A percentile compares a stretch with the other conserved stretches of the same genome.
These are phyloP conservation scores for Lepus americanus DNA, from an alignment of 2,113 vertebrate species.

Conservation along the genomic window DNA sequence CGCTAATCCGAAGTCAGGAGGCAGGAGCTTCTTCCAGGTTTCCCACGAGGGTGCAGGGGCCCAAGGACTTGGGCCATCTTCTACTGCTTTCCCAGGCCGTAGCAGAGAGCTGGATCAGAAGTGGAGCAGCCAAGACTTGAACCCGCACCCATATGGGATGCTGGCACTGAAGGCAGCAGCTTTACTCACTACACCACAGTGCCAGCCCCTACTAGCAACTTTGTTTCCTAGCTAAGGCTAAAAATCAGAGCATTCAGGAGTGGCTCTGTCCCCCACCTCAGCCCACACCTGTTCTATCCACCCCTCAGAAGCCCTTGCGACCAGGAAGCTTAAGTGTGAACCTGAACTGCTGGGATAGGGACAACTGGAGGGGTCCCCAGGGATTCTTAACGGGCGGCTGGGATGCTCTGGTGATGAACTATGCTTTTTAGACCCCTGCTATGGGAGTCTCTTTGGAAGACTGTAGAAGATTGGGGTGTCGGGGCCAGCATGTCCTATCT, in stretches of 20 bases:
- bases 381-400: neutral
- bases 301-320: neutral
- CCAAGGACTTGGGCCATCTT: too few species aligned
- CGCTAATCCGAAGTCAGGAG: too few species aligned
- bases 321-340: slow-evolving; percentile 34
- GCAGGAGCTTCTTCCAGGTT: too few species aligned
- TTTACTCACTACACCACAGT: too few species aligned
- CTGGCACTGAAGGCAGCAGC: too few species aligned
- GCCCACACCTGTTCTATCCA: slow-evolving; percentile 43
- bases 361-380: neutral
- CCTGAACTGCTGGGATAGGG: slow-evolving; percentile 22
- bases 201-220: neutral
- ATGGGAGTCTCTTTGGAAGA: neutral
- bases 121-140: too few species aligned
- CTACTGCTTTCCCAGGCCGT: too few species aligned
- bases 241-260: slow-evolving; percentile 34
- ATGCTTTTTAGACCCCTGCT: neutral
- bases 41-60: too few species aligned
- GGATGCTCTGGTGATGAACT: slow-evolving; percentile 12
- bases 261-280: neutral
- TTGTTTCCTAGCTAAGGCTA: slow-evolving; percentile 35
- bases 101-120: too few species aligned
- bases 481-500: neutral
- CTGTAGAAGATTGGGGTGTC: slow-evolving; percentile 3
- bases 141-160: too few species aligned